Conservation (phyloP, 2,888 invertebrate species). For the Salpingus planirostris region DNA sequence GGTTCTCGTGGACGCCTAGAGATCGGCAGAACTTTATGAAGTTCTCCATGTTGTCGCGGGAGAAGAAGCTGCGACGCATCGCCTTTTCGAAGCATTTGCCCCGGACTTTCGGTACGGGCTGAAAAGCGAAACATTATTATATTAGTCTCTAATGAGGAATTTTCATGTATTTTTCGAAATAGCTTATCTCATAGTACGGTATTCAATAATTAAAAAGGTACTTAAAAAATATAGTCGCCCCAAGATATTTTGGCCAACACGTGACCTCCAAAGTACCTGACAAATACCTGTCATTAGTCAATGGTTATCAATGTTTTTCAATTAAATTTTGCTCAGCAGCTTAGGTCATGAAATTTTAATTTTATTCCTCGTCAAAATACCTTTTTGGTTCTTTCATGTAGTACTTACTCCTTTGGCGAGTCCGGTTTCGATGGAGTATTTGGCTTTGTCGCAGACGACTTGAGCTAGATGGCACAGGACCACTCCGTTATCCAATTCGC, state of each 20-base stretch:
- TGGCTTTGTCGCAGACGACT: constrained; percentile 67
- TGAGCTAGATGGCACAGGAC: constrained; percentile 73
- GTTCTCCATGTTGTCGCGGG: constrained; percentile 81
- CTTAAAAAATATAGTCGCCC: too few species aligned
- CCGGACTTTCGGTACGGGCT: constrained; percentile 63
- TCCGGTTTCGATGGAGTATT: constrained; percentile 55
- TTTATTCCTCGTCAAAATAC: too few species aligned
- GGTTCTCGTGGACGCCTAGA: constrained; percentile 77
- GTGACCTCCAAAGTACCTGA: too few species aligned
- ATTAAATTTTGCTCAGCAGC: too few species aligned
- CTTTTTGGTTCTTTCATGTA: too few species aligned
- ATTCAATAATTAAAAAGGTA: background rate
- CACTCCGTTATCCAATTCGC: constrained; percentile 75
- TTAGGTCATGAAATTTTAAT: too few species aligned
- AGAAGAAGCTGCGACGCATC: constrained; percentile 77
- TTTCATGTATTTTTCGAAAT: too few species aligned
- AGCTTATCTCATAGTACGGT: background rate
- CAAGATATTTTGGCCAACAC: too few species aligned
- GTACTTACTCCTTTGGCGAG: constrained; percentile 39
- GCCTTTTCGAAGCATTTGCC: constrained; percentile 78
- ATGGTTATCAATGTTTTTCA: too few species aligned
- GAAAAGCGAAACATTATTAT: constrained; percentile 10
- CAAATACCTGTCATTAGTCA: too few species aligned
- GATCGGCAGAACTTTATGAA: constrained; percentile 80
- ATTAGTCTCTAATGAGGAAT: constrained; percentile 2